Percentiles rank a stretch among this genome's conserved stretches.
phyloP scores from a whole-genome alignment of 2,113 vertebrate genomes.

The Puma concolor region DNA sequence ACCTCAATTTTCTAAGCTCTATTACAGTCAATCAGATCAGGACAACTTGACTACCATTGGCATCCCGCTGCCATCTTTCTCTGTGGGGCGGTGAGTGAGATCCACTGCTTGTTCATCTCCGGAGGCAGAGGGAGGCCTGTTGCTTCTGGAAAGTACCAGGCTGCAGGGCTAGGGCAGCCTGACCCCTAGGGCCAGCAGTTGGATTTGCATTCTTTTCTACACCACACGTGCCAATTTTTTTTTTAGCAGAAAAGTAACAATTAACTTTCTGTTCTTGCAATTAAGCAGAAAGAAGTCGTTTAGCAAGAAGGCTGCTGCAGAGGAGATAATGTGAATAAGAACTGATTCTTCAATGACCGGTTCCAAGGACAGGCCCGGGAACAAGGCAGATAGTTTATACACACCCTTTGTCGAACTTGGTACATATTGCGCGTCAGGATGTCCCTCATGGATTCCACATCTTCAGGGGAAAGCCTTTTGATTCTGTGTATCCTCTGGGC shows the following conservation, averaged over 20 bases:
- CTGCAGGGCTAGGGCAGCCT: constrained; percentile 69
- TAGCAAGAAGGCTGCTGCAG: neutral
- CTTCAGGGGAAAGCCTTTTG: constrained; percentile 85
- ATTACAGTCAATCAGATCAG: neutral
- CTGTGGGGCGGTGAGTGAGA: neutral
- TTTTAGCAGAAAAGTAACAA: neutral
- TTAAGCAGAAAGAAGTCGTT: neutral
- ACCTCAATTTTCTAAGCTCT: neutral
- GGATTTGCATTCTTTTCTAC: neutral
- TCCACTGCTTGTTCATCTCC: neutral
- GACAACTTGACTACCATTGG: neutral
- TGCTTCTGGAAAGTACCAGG: neutral
- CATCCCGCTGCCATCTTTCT: neutral
- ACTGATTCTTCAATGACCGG: neutral
- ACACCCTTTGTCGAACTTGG: constrained; percentile 93
- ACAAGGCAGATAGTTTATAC: constrained; percentile 2
- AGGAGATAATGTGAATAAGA: neutral
- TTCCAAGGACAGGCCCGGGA: neutral
- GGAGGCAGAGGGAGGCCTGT: neutral
- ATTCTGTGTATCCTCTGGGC: constrained; percentile 73
- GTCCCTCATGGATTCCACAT: constrained; percentile 91
- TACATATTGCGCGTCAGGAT: constrained; percentile 95
- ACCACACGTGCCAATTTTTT: neutral
- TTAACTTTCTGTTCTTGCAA: constrained; percentile 1
- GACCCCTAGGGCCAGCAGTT: constrained; percentile 79